phyloP scores from a whole-genome alignment of 1,140 invertebrate genomes.

The Scaptomyza graminum region DNA sequence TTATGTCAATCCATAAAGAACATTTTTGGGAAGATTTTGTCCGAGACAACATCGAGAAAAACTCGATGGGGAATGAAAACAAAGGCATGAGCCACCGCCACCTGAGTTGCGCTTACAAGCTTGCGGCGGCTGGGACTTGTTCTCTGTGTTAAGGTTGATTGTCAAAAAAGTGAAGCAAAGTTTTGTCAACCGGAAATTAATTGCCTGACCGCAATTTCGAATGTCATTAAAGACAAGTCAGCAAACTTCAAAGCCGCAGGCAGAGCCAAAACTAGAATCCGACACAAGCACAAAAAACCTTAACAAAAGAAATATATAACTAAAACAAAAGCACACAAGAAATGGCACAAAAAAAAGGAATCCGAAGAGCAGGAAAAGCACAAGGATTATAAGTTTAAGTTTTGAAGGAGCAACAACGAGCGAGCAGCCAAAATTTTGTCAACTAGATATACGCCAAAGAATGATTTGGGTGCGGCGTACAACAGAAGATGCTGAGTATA shows the following conservation, averaged over 20 bases:
- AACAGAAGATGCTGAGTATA: constrained; percentile 77
- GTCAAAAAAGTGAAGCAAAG: constrained; percentile 74
- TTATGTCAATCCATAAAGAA: constrained; percentile 45
- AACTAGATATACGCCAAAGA: constrained; percentile 60
- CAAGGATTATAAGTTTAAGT: constrained; percentile 72
- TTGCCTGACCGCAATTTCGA: constrained; percentile 80
- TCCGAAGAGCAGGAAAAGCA: constrained; percentile 26
- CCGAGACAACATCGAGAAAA: background rate
- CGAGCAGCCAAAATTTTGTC: constrained; percentile 60
- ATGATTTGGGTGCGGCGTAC: constrained; percentile 43
- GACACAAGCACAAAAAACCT: constrained; percentile 22
- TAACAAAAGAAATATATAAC: constrained; percentile 64
- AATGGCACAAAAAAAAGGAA: constrained; percentile 40
- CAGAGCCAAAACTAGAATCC: background rate
- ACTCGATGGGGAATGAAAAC: background rate
- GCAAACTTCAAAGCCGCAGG: constrained; percentile 71
- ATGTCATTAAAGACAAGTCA: constrained; percentile 79
- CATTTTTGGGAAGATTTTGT: too few relatives aligned
- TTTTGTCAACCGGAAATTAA: constrained; percentile 80
- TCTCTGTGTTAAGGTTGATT: constrained; percentile 44
- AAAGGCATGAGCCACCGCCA: background rate
- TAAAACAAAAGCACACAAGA: constrained; percentile 67
- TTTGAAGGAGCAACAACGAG: constrained; percentile 49
- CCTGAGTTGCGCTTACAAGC: constrained; percentile 37
- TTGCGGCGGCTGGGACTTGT: constrained; percentile 5